Base-by-base conservation (phyloP, 2,797 vertebrate species). In the Sternotherus odoratus region DNA sequence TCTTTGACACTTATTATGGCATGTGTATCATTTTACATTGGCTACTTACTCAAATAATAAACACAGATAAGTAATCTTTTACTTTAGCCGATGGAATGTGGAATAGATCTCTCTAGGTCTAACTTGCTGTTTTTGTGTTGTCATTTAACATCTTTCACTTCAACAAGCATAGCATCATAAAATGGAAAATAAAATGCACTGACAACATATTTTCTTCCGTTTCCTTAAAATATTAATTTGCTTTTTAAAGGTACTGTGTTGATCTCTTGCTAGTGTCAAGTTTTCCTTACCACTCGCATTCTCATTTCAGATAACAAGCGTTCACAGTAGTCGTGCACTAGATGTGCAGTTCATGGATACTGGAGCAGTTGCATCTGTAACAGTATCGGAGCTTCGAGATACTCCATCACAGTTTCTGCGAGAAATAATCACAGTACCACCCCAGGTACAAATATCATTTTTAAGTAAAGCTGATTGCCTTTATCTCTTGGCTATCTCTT, bases 321-420 rank as follows among this genome's bases (percentile, higher is more conserved):
- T 99, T 92, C 98, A 99, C 36, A 98, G 98, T 72, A 99, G 98
- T 93, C 97, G 98, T 24, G 98, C 99, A 72, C 97, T 99, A 72
- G 99, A 99, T 86, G 98, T 99, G 81, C 95, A 98, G 60, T 99
- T 99, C 92, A 96, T 99, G 86, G 99, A 99, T 94, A 95, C 98
- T 56, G 99, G 99, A 79, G 97, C 98, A 12, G 93, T 98, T 72
- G 98, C 98, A 77, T 99, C 99, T 48, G 98, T 99, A 16, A 99
- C 99, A 97, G 98, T 99, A 43, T 99, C 98, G 8, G 99, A 99
- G 48, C 98, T 99, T 54, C 96, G 98, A 97, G 99, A 99, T 97
- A 98, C 99, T 82, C 99, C 99, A 2, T 96, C 97, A 17, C 95
- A 95, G 4, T 98, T 99, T 91, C 94, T 99, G 30, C 98, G 97